Percentiles rank a stretch among this genome's conserved stretches.
These are phyloP conservation scores for Caenorhabditis becei DNA, from an alignment of 2,888 invertebrate genomes.

Conservation along the genomic window DNA sequence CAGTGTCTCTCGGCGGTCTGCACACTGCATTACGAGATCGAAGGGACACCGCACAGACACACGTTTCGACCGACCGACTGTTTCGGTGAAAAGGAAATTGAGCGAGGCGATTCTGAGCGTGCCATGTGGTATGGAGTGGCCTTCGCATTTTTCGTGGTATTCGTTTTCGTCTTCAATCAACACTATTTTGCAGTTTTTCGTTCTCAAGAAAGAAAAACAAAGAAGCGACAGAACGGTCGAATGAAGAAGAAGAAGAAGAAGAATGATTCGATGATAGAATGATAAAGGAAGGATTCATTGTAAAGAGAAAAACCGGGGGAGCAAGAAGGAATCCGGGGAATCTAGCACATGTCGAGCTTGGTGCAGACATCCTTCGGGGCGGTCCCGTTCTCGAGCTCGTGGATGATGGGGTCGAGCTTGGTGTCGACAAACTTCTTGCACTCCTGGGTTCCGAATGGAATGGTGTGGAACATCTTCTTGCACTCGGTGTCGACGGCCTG, in stretches of 20 bases:
- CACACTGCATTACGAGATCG: constrained; percentile 36
- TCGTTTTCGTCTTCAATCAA: background rate
- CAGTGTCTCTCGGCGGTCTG: constrained; percentile 14
- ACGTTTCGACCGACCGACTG: constrained; percentile 17
- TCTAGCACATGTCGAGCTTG: constrained; percentile 62
- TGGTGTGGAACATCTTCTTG: constrained; percentile 64
- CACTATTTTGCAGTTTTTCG: background rate
- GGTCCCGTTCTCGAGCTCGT: constrained; percentile 70
- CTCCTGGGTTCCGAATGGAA: constrained; percentile 65
- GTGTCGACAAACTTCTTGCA: constrained; percentile 65
- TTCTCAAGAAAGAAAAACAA: background rate
- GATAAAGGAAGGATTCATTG: background rate
- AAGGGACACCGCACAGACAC: constrained; percentile 7
- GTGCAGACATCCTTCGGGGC: constrained; percentile 70
- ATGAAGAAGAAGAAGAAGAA: background rate
- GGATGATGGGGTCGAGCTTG: constrained; percentile 68
- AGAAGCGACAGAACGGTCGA: no score
- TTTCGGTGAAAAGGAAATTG: constrained; percentile 39
- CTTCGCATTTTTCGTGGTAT: constrained; percentile 27
- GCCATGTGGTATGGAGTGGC: constrained; percentile 23
- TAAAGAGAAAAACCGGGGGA: background rate
- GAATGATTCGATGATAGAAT: background rate
- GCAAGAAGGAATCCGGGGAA: constrained; percentile 4
- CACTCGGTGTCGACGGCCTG: constrained; percentile 69
- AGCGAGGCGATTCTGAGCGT: constrained; percentile 9